Evolutionary conservation across 2,113 vertebrate genomes (phyloP).

Genomic region (Gavia stellata): DNA sequence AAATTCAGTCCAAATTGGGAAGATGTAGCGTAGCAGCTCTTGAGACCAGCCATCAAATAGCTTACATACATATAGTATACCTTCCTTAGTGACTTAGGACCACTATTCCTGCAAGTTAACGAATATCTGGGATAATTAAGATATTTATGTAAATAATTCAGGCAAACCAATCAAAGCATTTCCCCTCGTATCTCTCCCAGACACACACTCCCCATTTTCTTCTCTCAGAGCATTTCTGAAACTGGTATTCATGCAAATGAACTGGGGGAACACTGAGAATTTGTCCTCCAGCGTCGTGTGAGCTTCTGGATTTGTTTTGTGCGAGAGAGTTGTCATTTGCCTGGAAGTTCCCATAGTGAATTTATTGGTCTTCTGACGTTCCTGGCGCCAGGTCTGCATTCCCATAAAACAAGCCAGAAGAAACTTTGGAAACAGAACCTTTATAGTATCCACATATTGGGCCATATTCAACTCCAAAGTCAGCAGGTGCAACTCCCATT

Average conservation of each 20-base stretch:
- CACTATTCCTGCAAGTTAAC: background rate
- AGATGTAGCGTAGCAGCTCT: background rate
- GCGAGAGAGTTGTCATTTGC: conserved; percentile 13
- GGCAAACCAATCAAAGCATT: background rate
- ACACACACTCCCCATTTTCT: background rate
- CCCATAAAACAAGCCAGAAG: conserved; percentile 55
- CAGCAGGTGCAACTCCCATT: conserved; percentile 59
- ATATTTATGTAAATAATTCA: background rate
- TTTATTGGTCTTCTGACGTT: conserved; percentile 43
- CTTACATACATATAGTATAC: background rate
- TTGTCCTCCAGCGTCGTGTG: conserved; percentile 31
- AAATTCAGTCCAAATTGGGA: conserved; percentile 29
- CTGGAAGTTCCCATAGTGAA: conserved; percentile 58
- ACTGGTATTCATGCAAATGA: conserved; percentile 14
- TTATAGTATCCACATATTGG: conserved; percentile 34
- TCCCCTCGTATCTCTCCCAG: background rate
- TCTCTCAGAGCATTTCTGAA: background rate
- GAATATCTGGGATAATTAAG: background rate
- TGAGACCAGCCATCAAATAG: background rate
- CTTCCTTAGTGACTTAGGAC: background rate
- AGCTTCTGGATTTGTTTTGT: conserved; percentile 36
- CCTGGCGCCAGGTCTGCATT: conserved; percentile 52
- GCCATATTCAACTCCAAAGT: conserved; percentile 41
- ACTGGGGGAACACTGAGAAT: conserved; percentile 9
- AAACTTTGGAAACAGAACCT: conserved; percentile 55